Evolutionary conservation across 2,797 vertebrate species (phyloP).

Genomic region (Helarctos malayanus): DNA sequence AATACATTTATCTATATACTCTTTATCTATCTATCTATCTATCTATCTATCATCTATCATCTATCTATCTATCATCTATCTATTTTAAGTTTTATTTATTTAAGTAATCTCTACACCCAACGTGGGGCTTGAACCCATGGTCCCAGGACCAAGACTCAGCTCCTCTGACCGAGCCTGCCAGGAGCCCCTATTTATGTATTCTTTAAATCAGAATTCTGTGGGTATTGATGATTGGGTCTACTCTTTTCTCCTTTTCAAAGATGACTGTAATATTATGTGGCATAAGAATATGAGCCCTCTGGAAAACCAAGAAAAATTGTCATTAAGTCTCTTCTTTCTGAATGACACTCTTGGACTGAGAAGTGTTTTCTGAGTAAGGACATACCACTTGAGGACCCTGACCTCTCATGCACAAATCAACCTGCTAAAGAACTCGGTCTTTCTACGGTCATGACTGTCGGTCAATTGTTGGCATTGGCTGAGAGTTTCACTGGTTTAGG

Average conservation of each 20-base stretch:
- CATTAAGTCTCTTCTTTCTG: neutral
- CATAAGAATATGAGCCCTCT: slow-evolving; percentile 9
- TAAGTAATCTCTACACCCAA: neutral
- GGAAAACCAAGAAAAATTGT: neutral
- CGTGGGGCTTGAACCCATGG: neutral
- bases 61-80: too few relatives aligned
- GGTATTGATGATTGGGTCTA: neutral
- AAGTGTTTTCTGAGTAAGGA: neutral
- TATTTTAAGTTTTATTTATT: neutral
- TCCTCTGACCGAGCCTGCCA: neutral
- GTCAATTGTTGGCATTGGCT: neutral
- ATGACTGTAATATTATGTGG: neutral
- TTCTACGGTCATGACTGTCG: neutral
- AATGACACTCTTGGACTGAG: neutral
- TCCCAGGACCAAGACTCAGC: neutral
- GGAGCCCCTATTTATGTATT: neutral
- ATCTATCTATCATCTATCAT: too few relatives aligned
- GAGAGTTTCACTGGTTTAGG: neutral
- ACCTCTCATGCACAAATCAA: neutral
- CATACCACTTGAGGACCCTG: neutral
- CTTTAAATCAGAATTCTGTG: neutral
- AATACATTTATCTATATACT: neutral
- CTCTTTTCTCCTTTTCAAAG: neutral
- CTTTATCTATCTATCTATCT: neutral
- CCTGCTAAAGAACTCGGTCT: neutral